Percentiles rank a stretch among this genome's conserved stretches.
phyloP scores from a whole-genome alignment of 1,140 invertebrate species.

The Battus philenor region DNA sequence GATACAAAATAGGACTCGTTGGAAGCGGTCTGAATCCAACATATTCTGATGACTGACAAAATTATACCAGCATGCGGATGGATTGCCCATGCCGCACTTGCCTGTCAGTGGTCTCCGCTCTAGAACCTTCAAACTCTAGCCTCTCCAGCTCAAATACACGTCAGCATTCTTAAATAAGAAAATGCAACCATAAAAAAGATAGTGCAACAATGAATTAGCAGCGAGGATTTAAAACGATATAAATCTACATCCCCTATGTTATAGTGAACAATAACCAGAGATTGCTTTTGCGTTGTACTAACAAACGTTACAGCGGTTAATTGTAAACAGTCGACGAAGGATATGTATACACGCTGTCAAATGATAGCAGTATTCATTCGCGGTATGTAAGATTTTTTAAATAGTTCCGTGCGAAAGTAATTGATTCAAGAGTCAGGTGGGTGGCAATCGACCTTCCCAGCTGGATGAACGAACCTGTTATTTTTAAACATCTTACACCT shows the following conservation, averaged over 20 bases:
- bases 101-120: too few relatives aligned
- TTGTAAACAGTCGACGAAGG: constrained; percentile 60
- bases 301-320: constrained; percentile 43
- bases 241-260: not conserved
- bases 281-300: constrained; percentile 17
- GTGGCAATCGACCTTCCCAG: constrained; percentile 37
- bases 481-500: constrained; percentile 56
- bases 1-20: too few relatives aligned
- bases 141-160: not conserved
- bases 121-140: too few relatives aligned
- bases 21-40: too few relatives aligned
- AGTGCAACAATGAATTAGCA: not conserved
- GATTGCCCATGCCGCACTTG: too few relatives aligned
- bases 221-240: not conserved
- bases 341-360: constrained; percentile 46
- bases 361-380: constrained; percentile 20
- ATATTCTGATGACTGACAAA: too few relatives aligned
- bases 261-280: constrained; percentile 7
- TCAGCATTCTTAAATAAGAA: not conserved
- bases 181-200: not conserved
- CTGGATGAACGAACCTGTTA: constrained; percentile 58
- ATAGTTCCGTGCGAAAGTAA: constrained; percentile 28
- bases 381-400: constrained; percentile 22
- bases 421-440: constrained; percentile 23
- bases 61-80: too few relatives aligned